Evolutionary conservation across 2,888 invertebrate genomes (phyloP).

Genomic region (Drosophila mimica): DNA sequence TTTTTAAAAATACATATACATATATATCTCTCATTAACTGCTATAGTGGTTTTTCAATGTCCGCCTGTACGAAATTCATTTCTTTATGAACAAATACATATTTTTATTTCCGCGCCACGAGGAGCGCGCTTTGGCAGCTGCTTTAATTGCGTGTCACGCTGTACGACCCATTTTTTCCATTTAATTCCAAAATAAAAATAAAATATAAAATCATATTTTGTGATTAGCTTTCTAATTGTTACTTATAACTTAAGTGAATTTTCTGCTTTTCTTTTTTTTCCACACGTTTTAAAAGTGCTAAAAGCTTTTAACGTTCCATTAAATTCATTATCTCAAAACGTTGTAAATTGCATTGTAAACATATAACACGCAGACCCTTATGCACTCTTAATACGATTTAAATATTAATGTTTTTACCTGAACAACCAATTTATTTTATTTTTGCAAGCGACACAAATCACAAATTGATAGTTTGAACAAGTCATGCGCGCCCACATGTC

Average conservation of each 20-base stretch:
- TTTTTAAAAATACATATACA: not conserved
- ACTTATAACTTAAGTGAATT: not conserved
- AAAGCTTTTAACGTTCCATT: not conserved
- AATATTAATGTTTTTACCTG: not conserved
- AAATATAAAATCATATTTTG: not conserved
- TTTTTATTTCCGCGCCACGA: slow-evolving; percentile 8
- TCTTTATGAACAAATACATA: slow-evolving; percentile 4
- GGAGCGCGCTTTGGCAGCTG: slow-evolving; percentile 37
- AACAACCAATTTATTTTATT: not conserved
- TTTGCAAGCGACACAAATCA: not conserved
- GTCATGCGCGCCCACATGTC: slow-evolving; percentile 34
- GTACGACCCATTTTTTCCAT: not conserved
- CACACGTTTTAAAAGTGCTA: not conserved
- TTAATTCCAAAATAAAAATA: not conserved
- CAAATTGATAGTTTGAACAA: slow-evolving; percentile 26
- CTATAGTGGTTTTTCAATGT: not conserved
- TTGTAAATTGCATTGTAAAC: not conserved
- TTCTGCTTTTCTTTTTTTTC: not conserved
- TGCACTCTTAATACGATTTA: not conserved
- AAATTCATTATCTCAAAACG: not conserved
- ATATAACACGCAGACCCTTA: not conserved
- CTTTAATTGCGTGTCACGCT: slow-evolving; percentile 46
- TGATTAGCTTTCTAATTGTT: not conserved
- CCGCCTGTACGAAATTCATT: not conserved
- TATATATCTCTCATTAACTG: not conserved